Evolutionary conservation across 2,797 vertebrate species (phyloP), one percentile per base, ranked within the genome.

Genomic region (Hippocampus kuda): DNA sequence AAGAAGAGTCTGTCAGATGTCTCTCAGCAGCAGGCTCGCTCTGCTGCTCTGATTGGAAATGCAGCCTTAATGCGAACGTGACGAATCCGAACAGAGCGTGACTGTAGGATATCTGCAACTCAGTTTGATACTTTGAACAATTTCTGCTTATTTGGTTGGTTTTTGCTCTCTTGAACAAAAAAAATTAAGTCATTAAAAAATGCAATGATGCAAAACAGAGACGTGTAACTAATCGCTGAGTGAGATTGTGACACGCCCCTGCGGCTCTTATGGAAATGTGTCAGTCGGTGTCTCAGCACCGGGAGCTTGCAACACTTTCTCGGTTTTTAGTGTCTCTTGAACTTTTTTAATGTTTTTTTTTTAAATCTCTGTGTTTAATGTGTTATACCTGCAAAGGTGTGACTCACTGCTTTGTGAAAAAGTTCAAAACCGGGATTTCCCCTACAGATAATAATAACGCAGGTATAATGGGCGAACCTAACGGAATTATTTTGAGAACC

Each of bases 1-100:
- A 54, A 42, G 62, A 72, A 65, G 71, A 71, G 68, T 51, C 70
- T 48, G 71, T 81, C 78, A 81, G 77, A 77, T 73, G 83, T 76
- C 64, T 70, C 69, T 77, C 77, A 79, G 26, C 84, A 77, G 81
- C 78, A 73, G 81, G 77, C 66, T 77, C 70, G 3, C 77, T 59
- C 38, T 22, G 5, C 68, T 11, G 56, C 76, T 46, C 71, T 88
- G 84, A 87, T 88, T 88, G 82, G 79, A 81, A 74, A 69, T 68
- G 1, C 66, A 13, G 72, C 72, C 63, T 0, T 57, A 20, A 69
- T 66, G 9, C 18, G 53, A 74, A 67, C 20, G 61, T 44, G 75
- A 72, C 27, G 70, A 53, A 69, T 70, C 69, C 70, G 70, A 18
- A 54, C 0, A 64, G 63, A 2, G 57, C 65, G 69, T 63, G 75